Percentiles rank a stretch among this genome's conserved stretches.
These are phyloP conservation scores for Petrocephalus schoutedeni DNA, from an alignment of 2,797 vertebrate species.

Conservation along the genomic window DNA sequence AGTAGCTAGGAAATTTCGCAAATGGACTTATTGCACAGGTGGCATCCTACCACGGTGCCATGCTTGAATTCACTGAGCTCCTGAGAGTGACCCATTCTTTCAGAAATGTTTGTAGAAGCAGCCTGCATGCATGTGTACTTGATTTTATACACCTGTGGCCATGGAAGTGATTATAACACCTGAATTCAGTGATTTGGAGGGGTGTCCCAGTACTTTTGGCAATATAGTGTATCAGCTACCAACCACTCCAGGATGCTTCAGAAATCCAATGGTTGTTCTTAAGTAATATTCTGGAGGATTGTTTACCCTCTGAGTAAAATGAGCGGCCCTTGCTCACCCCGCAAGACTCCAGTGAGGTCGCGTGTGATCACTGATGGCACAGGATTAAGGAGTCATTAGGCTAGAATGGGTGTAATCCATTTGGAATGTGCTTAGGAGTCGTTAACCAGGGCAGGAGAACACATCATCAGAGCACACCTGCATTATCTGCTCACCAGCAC, in stretches of 20 bases:
- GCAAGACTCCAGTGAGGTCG: not conserved
- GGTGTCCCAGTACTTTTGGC: too few relatives aligned
- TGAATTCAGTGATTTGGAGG: too few relatives aligned
- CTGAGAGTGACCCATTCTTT: too few relatives aligned
- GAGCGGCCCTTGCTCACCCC: not conserved
- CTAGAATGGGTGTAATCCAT: slow-evolving; percentile 40
- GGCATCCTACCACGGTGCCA: too few relatives aligned
- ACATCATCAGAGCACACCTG: not conserved
- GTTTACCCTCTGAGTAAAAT: not conserved
- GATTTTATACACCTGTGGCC: not conserved
- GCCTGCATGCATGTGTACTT: too few relatives aligned
- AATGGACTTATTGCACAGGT: too few relatives aligned
- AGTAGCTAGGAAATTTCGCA: too few relatives aligned
- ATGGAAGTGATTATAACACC: too few relatives aligned
- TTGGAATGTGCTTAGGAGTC: slow-evolving; percentile 30
- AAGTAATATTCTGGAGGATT: not conserved
- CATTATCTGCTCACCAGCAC: not conserved
- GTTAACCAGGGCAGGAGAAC: slow-evolving; percentile 16
- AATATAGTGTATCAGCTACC: not conserved
- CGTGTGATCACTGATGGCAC: not conserved
- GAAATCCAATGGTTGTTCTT: not conserved
- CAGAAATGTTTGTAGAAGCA: too few relatives aligned
- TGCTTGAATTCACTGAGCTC: too few relatives aligned
- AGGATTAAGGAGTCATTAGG: not conserved
- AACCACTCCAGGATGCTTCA: not conserved